Evolutionary conservation across 2,113 vertebrate genomes (phyloP).

Genomic region (Gobius niger): DNA sequence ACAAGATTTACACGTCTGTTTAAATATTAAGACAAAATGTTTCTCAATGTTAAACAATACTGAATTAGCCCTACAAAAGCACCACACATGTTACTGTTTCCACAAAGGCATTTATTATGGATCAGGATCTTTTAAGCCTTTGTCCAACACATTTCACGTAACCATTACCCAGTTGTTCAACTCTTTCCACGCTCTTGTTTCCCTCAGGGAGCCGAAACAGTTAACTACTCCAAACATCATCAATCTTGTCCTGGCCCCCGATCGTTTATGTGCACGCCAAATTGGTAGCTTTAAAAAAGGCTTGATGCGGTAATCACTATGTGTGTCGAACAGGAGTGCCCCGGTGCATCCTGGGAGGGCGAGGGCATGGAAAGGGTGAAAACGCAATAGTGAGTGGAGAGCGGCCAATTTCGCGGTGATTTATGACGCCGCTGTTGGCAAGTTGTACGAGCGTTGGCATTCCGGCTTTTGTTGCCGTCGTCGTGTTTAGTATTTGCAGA

Average conservation of each 20-base stretch:
- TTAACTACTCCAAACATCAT: constrained; percentile 40
- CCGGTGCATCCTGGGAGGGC: constrained; percentile 15
- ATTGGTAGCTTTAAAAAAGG: constrained; percentile 50
- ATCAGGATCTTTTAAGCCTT: not conserved
- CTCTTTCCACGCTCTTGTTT: not conserved
- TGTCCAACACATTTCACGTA: not conserved
- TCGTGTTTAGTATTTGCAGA: constrained; percentile 6
- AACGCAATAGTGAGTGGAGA: not conserved
- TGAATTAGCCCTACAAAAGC: not conserved
- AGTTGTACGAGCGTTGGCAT: not conserved
- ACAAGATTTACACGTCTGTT: not conserved
- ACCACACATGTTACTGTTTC: not conserved
- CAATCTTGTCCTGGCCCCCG: constrained; percentile 19
- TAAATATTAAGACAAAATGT: not conserved
- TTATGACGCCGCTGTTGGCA: not conserved
- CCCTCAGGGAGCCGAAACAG: constrained; percentile 30
- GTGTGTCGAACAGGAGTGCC: constrained; percentile 13
- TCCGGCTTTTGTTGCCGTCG: constrained; percentile 2
- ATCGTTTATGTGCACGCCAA: constrained; percentile 66
- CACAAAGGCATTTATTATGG: not conserved
- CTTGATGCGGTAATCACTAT: constrained; percentile 10
- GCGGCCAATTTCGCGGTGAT: not conserved
- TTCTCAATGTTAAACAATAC: not conserved
- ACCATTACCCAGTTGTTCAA: constrained; percentile 3
- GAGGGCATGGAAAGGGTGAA: not conserved